These are phyloP conservation scores for Scylla paramamosain DNA, from an alignment of 1,140 invertebrate species.

Conservation along the genomic window DNA sequence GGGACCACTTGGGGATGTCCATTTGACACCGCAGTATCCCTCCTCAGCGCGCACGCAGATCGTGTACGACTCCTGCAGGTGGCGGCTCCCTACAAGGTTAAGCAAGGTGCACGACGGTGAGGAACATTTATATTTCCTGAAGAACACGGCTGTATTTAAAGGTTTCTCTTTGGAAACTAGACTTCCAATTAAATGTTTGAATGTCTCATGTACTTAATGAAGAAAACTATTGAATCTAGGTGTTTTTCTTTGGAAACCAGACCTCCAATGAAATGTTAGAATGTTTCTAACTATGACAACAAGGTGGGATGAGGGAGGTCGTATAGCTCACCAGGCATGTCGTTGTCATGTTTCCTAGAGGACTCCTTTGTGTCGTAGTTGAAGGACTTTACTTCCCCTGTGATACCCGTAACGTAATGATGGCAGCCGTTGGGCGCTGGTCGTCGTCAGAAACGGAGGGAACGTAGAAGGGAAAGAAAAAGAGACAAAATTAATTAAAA, in stretches of 20 bases:
- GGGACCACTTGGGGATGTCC: slow-evolving; percentile 14
- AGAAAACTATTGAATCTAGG: too few species aligned
- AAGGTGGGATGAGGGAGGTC: neutral
- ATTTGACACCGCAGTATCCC: slow-evolving; percentile 36
- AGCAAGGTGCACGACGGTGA: neutral
- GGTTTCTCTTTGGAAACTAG: neutral
- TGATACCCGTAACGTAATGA: slow-evolving; percentile 9
- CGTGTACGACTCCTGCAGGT: slow-evolving; percentile 57
- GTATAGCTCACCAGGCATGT: neutral
- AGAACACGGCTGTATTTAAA: neutral
- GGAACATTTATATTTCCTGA: neutral
- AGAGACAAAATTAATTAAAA: neutral
- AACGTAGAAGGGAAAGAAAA: neutral
- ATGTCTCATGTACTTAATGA: too few species aligned
- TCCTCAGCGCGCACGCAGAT: slow-evolving; percentile 35
- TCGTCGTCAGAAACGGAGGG: neutral
- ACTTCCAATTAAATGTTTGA: neutral
- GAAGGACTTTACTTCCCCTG: slow-evolving; percentile 41
- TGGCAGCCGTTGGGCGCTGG: slow-evolving; percentile 39
- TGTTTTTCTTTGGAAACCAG: too few species aligned
- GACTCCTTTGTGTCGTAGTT: slow-evolving; percentile 40
- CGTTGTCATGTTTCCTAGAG: neutral
- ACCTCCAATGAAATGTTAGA: too few species aligned
- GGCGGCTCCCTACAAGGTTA: slow-evolving; percentile 24
- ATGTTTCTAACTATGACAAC: too few species aligned